These are phyloP conservation scores for Pemphigus obesinymphae DNA, from an alignment of 1,140 invertebrate species.

Conservation along the genomic window DNA sequence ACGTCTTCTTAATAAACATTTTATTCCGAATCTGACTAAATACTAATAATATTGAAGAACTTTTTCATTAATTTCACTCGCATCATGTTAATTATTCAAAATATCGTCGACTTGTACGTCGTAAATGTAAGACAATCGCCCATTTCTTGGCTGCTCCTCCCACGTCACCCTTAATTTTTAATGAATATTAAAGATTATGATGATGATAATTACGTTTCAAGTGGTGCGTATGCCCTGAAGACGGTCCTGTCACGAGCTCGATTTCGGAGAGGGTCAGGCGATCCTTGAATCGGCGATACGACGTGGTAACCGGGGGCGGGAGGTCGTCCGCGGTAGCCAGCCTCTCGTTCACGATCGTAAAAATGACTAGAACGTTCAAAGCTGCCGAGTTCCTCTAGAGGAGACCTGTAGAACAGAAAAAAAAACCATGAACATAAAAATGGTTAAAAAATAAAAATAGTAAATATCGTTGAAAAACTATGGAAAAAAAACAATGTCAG, in stretches of 20 bases:
- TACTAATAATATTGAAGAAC: too few relatives aligned
- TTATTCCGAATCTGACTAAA: too few relatives aligned
- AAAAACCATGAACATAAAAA: too few relatives aligned
- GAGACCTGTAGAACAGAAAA: slow-evolving; percentile 46
- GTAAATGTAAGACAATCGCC: background rate
- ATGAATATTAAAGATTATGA: too few relatives aligned
- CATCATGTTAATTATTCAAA: too few relatives aligned
- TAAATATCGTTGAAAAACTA: too few relatives aligned
- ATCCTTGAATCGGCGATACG: slow-evolving; percentile 47
- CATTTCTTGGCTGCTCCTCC: background rate
- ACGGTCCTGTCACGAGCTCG: slow-evolving; percentile 45
- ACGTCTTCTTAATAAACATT: too few relatives aligned
- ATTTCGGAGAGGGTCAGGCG: slow-evolving; percentile 49
- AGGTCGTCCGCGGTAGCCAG: slow-evolving; percentile 47
- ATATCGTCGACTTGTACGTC: background rate
- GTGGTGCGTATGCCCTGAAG: slow-evolving; percentile 18
- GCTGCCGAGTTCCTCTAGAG: slow-evolving; percentile 50
- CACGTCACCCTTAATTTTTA: too few relatives aligned
- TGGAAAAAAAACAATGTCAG: too few relatives aligned
- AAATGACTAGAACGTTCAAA: slow-evolving; percentile 55
- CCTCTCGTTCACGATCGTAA: slow-evolving; percentile 50
- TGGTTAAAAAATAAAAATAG: background rate
- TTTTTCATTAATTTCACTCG: too few relatives aligned
- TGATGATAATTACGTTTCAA: slow-evolving; percentile 10
- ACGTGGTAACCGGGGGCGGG: slow-evolving; percentile 50